These are phyloP conservation scores for Drosophila testacea DNA, from an alignment of 2,888 invertebrate species.

Conservation along the genomic window DNA sequence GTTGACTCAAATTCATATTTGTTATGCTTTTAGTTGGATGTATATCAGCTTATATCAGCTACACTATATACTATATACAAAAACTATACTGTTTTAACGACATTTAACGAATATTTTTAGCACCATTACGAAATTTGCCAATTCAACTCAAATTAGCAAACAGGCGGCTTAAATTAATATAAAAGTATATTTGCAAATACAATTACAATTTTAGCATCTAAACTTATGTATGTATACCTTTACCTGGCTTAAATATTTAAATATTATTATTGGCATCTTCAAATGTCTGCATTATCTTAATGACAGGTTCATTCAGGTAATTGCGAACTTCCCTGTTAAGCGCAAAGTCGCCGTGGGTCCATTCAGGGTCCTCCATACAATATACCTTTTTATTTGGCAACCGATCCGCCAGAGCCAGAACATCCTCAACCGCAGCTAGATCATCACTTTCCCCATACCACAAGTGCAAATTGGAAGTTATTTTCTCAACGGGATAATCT, in stretches of 20 bases:
- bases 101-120: no score
- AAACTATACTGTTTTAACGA: no score
- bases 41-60: no score
- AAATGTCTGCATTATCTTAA: constrained; percentile 63
- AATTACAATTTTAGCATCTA: no score
- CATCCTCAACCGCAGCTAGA: constrained; percentile 75
- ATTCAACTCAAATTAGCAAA: no score
- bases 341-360: constrained; percentile 71
- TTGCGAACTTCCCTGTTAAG: constrained; percentile 54
- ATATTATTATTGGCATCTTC: constrained; percentile 33
- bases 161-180: no score
- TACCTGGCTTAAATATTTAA: neutral
- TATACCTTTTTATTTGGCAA: constrained; percentile 65
- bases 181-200: no score
- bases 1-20: no score
- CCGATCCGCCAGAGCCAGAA: constrained; percentile 48
- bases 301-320: constrained; percentile 69
- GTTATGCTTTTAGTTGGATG: no score
- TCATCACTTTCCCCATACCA: constrained; percentile 77
- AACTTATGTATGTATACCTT: no score
- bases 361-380: constrained; percentile 64
- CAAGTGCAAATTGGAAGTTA: constrained; percentile 64
- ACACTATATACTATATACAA: no score
- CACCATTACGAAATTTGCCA: no score
- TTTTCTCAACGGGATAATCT: constrained; percentile 69